Evolutionary conservation across 2,797 vertebrate genomes (phyloP), one percentile per base, ranked within the genome.

Genomic region (Ceryle rudis): DNA sequence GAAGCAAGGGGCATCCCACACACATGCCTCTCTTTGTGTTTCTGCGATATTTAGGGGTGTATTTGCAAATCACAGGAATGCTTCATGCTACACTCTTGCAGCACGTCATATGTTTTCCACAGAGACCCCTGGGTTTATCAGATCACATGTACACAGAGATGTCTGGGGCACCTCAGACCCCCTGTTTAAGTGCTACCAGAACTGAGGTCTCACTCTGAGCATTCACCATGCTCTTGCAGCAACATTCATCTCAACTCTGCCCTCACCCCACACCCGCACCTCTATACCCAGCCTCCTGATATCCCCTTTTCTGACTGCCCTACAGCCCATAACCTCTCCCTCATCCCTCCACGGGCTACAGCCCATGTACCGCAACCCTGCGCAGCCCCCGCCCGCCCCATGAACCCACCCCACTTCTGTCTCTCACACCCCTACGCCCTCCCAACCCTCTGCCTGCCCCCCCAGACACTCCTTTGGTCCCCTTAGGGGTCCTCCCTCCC

Each of bases 61-160:
- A 10, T 67, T 66, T 72, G 22, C 42, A 51, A 81, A 35, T 0
- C 1, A 31, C 3, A 14, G 55, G 20, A 73, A 73, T 1, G 20
- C 21, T 52, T 69, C 44, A 3, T 3, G 9, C 12, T 19, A 26
- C 31, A 14, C 31, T 6, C 15, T 20, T 0, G 0, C 0, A 0
- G 33, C 25, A 31, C 13, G 47, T 29, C 41, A 29, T 11, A 11
- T 10, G 14, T n/a, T 18, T 67, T 73, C 71, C 71, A 21, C 31
- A 4, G 29, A 49, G 31, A 16, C 6, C 3, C 10, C 7, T 10
- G 15, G 9, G 23, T 46, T 72, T 39, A 58, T 26, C 60, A 72
- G 17, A 25, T 6, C 10, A 20, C 33, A 17, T 13, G 26, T 16
- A 35, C 35, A 9, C 14, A 57, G 10, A n/a, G 42, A 37, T 16